phyloP scores from a whole-genome alignment of 2,113 vertebrate species.

The Columba livia region DNA sequence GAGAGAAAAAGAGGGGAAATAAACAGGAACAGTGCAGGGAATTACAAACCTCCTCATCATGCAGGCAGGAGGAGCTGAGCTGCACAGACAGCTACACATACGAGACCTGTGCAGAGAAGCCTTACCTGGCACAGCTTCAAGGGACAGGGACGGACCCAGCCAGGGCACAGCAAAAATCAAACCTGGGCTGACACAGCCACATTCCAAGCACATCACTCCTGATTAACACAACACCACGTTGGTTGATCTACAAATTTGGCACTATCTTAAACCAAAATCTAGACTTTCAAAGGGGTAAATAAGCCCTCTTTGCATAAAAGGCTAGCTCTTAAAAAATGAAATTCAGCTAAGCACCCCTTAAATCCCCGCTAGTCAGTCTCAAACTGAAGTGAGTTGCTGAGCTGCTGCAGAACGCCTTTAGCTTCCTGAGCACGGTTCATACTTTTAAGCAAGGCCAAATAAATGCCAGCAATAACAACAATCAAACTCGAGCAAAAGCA shows the following conservation, averaged over 20 bases:
- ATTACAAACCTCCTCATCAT: neutral
- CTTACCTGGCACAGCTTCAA: neutral
- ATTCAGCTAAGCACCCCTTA: neutral
- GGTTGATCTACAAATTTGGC: neutral
- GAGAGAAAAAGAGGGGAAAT: neutral
- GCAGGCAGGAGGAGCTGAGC: neutral
- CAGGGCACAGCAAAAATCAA: neutral
- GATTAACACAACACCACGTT: neutral
- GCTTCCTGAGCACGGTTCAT: neutral
- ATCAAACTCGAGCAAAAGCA: neutral
- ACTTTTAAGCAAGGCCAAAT: conserved; percentile 1
- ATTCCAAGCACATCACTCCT: neutral
- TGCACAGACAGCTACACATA: neutral
- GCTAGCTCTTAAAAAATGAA: neutral
- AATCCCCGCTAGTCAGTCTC: neutral
- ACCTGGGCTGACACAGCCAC: neutral
- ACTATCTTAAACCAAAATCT: neutral
- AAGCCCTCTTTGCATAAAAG: neutral
- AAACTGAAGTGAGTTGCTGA: neutral
- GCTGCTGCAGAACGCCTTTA: neutral
- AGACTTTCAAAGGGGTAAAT: neutral
- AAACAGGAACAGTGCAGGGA: neutral
- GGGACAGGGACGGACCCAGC: neutral
- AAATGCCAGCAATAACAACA: neutral
- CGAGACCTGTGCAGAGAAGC: neutral